These are phyloP conservation scores for Euspilapteryx auroguttella DNA, from an alignment of 2,888 invertebrate species.

Conservation along the genomic window DNA sequence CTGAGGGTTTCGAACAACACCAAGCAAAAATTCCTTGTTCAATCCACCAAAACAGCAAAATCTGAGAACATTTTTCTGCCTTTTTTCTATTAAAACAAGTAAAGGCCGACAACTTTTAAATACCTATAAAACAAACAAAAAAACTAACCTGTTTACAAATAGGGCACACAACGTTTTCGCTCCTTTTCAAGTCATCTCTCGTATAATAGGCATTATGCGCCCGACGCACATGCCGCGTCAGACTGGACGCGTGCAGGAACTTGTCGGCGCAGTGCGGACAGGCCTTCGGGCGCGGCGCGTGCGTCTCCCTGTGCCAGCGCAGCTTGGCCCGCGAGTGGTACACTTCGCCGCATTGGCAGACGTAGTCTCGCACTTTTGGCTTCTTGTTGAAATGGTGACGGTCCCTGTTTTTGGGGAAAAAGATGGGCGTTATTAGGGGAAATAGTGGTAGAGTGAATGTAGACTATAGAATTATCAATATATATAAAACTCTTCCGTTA, in stretches of 20 bases:
- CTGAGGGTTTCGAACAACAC: too few relatives aligned
- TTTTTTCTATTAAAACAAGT: too few relatives aligned
- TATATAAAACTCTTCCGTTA: too few relatives aligned
- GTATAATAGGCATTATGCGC: constrained; percentile 78
- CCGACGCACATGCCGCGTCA: constrained; percentile 81
- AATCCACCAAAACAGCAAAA: too few relatives aligned
- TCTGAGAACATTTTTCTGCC: too few relatives aligned
- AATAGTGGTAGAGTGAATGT: too few relatives aligned
- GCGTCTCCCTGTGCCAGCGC: constrained; percentile 84
- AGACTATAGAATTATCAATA: too few relatives aligned
- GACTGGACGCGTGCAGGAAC: constrained; percentile 80
- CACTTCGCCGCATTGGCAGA: constrained; percentile 79
- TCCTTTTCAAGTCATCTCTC: constrained; percentile 63
- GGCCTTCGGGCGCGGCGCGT: constrained; percentile 79
- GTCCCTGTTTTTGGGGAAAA: too few relatives aligned
- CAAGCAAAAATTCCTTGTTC: too few relatives aligned
- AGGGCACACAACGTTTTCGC: constrained; percentile 76
- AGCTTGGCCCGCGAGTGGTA: constrained; percentile 83
- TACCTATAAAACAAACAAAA: too few relatives aligned
- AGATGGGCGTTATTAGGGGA: too few relatives aligned
- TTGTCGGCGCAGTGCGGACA: constrained; percentile 86
- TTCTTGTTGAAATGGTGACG: constrained; percentile 75
- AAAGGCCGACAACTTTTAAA: too few relatives aligned
- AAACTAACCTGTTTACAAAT: constrained; percentile 66
- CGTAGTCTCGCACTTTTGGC: constrained; percentile 68